phyloP scores from a whole-genome alignment of 1,140 invertebrate genomes.

The Drosophila kepulauana region DNA sequence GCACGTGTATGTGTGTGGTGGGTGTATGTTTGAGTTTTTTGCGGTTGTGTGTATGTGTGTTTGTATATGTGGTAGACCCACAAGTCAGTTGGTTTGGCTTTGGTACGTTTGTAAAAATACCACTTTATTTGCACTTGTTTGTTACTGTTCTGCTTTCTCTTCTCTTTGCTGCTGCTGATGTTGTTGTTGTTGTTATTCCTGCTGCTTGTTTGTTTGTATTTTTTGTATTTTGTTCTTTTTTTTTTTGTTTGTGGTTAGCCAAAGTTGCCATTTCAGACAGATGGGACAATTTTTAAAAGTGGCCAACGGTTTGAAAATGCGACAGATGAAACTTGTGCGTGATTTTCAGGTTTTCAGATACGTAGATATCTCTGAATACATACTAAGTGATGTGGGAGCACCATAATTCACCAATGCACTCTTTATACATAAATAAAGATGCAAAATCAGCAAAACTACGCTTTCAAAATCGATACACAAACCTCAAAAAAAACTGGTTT shows the following conservation, averaged over 20 bases:
- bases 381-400: no score
- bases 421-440: no score
- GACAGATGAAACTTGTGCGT: slow-evolving; percentile 6
- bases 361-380: no score
- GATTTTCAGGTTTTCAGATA: background rate
- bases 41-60: slow-evolving; percentile 12
- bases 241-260: slow-evolving; percentile 23
- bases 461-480: background rate
- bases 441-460: no score
- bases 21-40: slow-evolving; percentile 8
- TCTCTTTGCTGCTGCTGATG: slow-evolving; percentile 7
- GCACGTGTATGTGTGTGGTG: slow-evolving; percentile 5
- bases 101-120: slow-evolving; percentile 46
- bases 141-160: slow-evolving; percentile 2
- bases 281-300: slow-evolving; percentile 17
- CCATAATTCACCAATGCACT: no score
- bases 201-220: slow-evolving; percentile 14
- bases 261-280: slow-evolving; percentile 34
- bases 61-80: slow-evolving; percentile 44
- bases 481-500: no score
- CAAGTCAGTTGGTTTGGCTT: slow-evolving; percentile 49
- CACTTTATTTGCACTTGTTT: slow-evolving; percentile 60
- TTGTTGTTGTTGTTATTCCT: no score
- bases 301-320: slow-evolving; percentile 9
- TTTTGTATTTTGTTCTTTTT: background rate